Evolutionary conservation across 2,113 vertebrate genomes (phyloP).

Genomic region (Panurus biarmicus): DNA sequence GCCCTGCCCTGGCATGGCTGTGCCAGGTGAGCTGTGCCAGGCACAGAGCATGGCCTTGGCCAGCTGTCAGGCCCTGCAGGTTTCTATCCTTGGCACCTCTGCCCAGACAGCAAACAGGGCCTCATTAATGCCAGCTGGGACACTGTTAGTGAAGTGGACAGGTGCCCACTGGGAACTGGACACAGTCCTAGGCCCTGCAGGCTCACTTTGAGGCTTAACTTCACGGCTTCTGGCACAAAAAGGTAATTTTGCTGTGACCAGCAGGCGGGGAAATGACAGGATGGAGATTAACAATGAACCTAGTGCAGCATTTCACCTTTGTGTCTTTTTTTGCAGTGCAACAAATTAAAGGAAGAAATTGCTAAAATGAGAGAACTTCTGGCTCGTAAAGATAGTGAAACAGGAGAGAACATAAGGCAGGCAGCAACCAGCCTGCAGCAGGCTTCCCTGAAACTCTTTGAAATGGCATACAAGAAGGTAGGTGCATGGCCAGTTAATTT

Average conservation of each 20-base stretch:
- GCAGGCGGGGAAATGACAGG: neutral
- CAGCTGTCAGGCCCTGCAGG: neutral
- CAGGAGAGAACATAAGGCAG: slow-evolving; percentile 92
- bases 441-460: slow-evolving; percentile 95
- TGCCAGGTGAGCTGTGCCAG: neutral
- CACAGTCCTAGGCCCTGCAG: neutral
- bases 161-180: neutral
- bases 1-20: neutral
- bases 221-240: neutral
- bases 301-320: neutral
- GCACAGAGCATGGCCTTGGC: neutral
- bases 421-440: slow-evolving; percentile 89
- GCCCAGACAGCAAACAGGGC: neutral
- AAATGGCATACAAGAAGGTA: slow-evolving; percentile 99
- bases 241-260: neutral
- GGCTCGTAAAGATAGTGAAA: slow-evolving; percentile 91
- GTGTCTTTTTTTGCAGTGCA: slow-evolving; percentile 75
- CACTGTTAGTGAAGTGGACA: neutral
- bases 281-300: neutral
- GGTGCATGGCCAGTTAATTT: neutral
- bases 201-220: neutral
- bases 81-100: neutral
- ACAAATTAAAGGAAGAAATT: slow-evolving; percentile 93
- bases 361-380: slow-evolving; percentile 87
- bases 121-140: neutral